Evolutionary conservation across 1,140 invertebrate species (phyloP), one percentile per base, ranked within the genome.

Genomic region (Drosophila setifemur): DNA sequence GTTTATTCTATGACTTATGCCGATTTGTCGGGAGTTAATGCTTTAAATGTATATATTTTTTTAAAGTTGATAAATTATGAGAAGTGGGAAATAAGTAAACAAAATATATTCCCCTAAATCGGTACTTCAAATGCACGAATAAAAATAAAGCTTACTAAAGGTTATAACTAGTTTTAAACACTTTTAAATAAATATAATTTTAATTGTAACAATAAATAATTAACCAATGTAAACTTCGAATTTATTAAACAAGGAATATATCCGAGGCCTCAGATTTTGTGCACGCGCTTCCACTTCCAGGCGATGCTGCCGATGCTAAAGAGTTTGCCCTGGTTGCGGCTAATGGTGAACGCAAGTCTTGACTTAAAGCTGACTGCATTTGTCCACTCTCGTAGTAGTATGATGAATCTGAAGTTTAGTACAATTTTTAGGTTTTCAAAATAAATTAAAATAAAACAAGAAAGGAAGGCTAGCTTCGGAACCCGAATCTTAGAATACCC

Each of bases 261-360:
- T 90, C 89, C 7, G 89, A 89, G 64, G 92, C 91, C 76, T 94
- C 93, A 11, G 92, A 92, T 85, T 94, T 94, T 6, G 93, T 92
- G 87, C 93, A 95, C 35, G 94, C 94, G 88, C 94, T 94, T 60
- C 94, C 94, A 43, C 94, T 94, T 19, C 57, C 57, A 2, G 94
- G 94, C 23, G 94, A 95, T 25, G 94, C 93, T 2, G 94, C 94
- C 40, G 93, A 94, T 2, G 93, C 94, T 19, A 94, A 91, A 28
- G 94, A 95, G 85, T 94, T 95, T 2, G 94, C 94, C 43, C 94
- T 89, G 2, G 94, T 95, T 18, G 94, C 94, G 18, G 94, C 94
- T 53, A 95, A 86, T 33, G 94, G 94, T 33, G 94, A 94, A 29
- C 94, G 92, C 76, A 93, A 93, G 45, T 91, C 75, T 67, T 83